These are phyloP conservation scores for Tolmerus cingulatus DNA, from an alignment of 2,888 invertebrate genomes.

Conservation along the genomic window DNA sequence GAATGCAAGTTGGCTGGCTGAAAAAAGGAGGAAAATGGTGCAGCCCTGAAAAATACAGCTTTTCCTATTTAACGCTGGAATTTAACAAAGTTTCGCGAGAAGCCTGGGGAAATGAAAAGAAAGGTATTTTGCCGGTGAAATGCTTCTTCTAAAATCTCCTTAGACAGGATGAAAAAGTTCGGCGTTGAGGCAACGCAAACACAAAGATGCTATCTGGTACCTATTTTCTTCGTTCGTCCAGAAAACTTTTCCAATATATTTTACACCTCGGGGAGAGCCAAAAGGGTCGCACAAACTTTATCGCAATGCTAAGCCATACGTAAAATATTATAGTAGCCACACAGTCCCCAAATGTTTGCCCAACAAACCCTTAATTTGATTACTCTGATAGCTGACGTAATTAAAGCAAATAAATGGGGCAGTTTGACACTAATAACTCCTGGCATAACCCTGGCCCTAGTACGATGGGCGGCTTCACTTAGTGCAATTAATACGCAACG, in stretches of 20 bases:
- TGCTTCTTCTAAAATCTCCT: background rate
- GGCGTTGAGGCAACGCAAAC: background rate
- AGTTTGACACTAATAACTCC: background rate
- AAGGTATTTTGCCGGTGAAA: conserved; percentile 6
- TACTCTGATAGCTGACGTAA: conserved; percentile 12
- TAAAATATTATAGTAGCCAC: background rate
- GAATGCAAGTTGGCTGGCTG: background rate
- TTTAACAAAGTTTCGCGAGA: background rate
- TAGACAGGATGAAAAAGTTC: conserved; percentile 1
- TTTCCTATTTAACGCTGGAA: background rate
- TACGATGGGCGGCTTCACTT: background rate
- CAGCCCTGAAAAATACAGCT: background rate
- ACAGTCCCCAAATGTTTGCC: background rate
- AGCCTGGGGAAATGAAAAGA: background rate
- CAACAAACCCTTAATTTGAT: conserved; percentile 15
- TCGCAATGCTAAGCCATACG: conserved; percentile 6
- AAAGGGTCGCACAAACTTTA: background rate
- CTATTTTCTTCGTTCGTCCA: background rate
- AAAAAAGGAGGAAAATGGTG: background rate
- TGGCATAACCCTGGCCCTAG: background rate
- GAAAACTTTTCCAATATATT: conserved; percentile 26
- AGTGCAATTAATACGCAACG: conserved; percentile 20
- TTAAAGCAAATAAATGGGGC: conserved; percentile 19
- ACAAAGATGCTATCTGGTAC: background rate
- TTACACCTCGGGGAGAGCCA: background rate